phyloP scores from a whole-genome alignment of 2,113 vertebrate genomes.

The Struthio camelus region DNA sequence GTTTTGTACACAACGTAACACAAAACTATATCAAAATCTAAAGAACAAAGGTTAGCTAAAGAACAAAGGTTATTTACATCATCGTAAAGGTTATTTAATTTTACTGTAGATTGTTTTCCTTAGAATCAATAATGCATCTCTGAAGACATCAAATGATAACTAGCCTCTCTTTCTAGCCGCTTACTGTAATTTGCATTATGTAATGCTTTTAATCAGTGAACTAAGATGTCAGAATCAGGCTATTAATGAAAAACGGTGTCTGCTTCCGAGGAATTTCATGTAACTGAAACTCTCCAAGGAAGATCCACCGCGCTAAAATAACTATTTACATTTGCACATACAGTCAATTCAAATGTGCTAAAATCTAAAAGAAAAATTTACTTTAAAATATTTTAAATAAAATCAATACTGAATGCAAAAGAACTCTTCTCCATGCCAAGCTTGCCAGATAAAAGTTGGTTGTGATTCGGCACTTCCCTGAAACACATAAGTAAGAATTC shows the following conservation, averaged over 20 bases:
- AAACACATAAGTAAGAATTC: constrained; percentile 58
- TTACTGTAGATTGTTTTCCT: background rate
- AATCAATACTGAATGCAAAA: constrained; percentile 39
- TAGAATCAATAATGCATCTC: background rate
- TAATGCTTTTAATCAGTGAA: background rate
- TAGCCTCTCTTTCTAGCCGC: constrained; percentile 18
- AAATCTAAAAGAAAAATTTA: constrained; percentile 45
- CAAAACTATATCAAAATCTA: background rate
- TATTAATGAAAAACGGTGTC: constrained; percentile 22
- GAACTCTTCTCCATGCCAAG: background rate
- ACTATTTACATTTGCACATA: background rate
- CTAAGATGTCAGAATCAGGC: constrained; percentile 28
- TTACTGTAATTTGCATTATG: background rate
- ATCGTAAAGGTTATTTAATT: no score
- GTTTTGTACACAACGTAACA: background rate
- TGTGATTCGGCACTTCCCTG: constrained; percentile 14
- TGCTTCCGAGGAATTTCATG: background rate
- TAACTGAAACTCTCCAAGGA: background rate
- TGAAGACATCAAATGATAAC: background rate
- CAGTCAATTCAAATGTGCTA: constrained; percentile 43
- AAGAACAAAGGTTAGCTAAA: background rate
- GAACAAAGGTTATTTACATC: background rate
- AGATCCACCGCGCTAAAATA: background rate
- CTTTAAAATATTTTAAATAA: constrained; percentile 47
- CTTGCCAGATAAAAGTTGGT: background rate